Percentiles rank a stretch among this genome's conserved stretches.
Evolutionary conservation across 1,140 invertebrate species (phyloP).

Genomic region (Cardiocondyla obscurior): DNA sequence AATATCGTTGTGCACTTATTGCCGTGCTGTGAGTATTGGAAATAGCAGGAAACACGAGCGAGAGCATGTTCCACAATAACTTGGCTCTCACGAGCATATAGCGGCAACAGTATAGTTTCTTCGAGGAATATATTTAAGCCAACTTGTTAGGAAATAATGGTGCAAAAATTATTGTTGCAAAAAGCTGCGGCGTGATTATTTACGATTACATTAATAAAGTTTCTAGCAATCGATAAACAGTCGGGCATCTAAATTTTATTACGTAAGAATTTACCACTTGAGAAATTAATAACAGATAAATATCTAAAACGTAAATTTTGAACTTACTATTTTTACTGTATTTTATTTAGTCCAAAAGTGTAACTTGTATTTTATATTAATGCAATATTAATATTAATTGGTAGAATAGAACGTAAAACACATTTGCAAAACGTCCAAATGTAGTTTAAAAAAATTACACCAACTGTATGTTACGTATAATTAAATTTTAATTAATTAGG

Average conservation of each 20-base stretch:
- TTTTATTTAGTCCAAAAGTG: neutral
- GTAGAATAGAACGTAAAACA: too few relatives aligned
- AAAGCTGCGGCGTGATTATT: neutral
- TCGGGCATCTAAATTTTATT: neutral
- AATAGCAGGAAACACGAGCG: slow-evolving; percentile 45
- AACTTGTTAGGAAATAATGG: slow-evolving; percentile 19
- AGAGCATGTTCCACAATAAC: slow-evolving; percentile 26
- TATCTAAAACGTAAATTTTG: neutral
- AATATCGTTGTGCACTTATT: slow-evolving; percentile 72
- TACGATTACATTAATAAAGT: neutral
- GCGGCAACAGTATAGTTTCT: slow-evolving; percentile 37
- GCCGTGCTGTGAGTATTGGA: slow-evolving; percentile 71
- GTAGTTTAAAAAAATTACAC: neutral
- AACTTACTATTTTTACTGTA: neutral
- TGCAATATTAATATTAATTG: slow-evolving; percentile 10
- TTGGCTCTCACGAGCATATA: slow-evolving; percentile 8
- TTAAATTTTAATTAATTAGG: slow-evolving; percentile 13
- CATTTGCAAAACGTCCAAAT: neutral
- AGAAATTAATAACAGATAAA: neutral
- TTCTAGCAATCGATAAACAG: neutral
- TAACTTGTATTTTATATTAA: neutral
- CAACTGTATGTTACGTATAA: neutral
- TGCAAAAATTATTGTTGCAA: neutral
- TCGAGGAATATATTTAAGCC: slow-evolving; percentile 62
- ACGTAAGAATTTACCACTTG: too few relatives aligned